Conservation (phyloP, 2,888 invertebrate genomes). For the Lucinisca nassula region DNA sequence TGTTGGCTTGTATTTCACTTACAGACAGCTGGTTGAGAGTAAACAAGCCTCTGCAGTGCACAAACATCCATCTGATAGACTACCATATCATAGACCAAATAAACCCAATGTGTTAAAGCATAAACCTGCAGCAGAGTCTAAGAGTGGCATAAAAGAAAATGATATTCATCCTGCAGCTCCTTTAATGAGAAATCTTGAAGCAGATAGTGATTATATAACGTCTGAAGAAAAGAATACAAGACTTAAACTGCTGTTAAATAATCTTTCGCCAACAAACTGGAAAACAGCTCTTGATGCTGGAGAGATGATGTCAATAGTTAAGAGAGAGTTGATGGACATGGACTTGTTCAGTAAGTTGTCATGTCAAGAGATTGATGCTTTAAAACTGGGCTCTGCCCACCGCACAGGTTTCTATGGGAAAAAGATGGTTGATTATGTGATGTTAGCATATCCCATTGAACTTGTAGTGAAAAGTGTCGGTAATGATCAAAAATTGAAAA, state of each 20-base stretch:
- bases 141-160: background rate
- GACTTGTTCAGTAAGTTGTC: constrained; percentile 75
- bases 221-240: constrained; percentile 55
- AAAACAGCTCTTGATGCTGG: constrained; percentile 77
- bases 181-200: constrained; percentile 47
- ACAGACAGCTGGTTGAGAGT: constrained; percentile 49
- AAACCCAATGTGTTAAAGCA: constrained; percentile 19
- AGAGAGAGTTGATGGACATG: constrained; percentile 74
- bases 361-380: constrained; percentile 79
- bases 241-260: constrained; percentile 61
- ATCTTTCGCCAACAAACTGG: constrained; percentile 79
- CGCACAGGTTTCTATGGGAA: constrained; percentile 62
- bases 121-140: constrained; percentile 20
- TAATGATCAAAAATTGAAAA: constrained; percentile 76
- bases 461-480: constrained; percentile 79
- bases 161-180: constrained; percentile 11
- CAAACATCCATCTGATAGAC: background rate
- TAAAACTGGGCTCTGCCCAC: constrained; percentile 69
- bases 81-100: constrained; percentile 13
- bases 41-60: background rate
- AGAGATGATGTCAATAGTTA: constrained; percentile 79
- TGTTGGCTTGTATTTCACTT: constrained; percentile 57
- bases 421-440: constrained; percentile 75
- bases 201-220: constrained; percentile 62
- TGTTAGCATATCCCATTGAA: constrained; percentile 53